These are phyloP conservation scores for Chrysocyon brachyurus DNA, from an alignment of 2,797 vertebrate species.

Conservation along the genomic window DNA sequence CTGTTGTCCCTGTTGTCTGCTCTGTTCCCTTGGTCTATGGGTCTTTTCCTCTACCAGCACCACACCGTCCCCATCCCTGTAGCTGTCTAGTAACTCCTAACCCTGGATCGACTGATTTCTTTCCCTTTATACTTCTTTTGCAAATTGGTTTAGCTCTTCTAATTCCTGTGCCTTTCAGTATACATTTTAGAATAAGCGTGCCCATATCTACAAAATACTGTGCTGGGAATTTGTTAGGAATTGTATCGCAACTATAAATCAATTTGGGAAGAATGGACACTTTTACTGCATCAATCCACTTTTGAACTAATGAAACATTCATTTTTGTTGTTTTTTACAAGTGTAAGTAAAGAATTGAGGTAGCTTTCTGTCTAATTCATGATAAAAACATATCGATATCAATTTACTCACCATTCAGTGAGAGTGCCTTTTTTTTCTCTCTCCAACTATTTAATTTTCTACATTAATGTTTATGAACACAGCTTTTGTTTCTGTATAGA, in stretches of 20 bases:
- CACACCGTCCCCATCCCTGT: neutral
- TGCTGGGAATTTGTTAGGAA: neutral
- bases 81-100: neutral
- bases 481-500: conserved; percentile 34
- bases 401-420: neutral
- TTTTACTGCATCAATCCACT: neutral
- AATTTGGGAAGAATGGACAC: neutral
- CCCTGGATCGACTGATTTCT: neutral
- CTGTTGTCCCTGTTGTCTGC: neutral
- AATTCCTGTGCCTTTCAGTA: neutral
- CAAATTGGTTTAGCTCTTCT: neutral
- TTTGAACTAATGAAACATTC: neutral
- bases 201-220: neutral
- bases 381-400: neutral
- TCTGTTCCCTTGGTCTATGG: neutral
- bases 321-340: conserved; percentile 34
- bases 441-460: neutral
- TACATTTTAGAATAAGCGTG: neutral
- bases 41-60: neutral
- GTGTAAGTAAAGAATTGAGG: neutral
- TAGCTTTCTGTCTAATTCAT: neutral
- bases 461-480: neutral
- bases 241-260: neutral
- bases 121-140: neutral
- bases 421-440: neutral